A percentile compares a stretch with the other conserved stretches of the same genome.
Evolutionary conservation across 2,797 vertebrate genomes (phyloP).

Genomic region (Crenuchus spilurus): DNA sequence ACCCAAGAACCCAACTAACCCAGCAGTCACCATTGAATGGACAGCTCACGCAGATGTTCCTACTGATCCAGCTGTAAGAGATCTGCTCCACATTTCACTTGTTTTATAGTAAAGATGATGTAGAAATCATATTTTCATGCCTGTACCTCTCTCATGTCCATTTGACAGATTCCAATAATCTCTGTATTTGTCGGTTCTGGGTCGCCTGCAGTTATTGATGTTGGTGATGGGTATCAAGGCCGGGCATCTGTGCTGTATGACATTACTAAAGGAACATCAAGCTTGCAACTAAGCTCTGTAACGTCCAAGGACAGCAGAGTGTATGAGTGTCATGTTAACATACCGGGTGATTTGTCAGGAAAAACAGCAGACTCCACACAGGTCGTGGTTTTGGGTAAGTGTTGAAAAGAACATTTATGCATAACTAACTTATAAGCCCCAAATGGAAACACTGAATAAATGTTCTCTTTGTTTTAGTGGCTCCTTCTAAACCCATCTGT

Average conservation of each 20-base stretch:
- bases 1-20: rapidly evolving
- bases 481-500: conserved; percentile 85
- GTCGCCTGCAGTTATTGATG: conserved; percentile 17
- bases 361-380: rapidly evolving
- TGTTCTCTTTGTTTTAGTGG: conserved; percentile 72
- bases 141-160: background rate
- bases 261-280: background rate
- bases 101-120: background rate
- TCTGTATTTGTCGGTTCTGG: background rate
- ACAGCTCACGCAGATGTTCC: rapidly evolving
- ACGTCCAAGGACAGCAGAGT: conserved; percentile 54
- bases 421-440: background rate
- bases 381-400: conserved; percentile 75
- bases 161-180: conserved; percentile 38
- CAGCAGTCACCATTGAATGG: conserved; percentile 46
- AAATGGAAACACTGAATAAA: background rate
- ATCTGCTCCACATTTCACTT: background rate
- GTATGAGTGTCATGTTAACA: conserved; percentile 62
- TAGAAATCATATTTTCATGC: background rate
- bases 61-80: conserved; percentile 40
- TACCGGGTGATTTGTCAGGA: conserved; percentile 27
- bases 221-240: rapidly evolving
- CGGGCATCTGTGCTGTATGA: conserved; percentile 16
- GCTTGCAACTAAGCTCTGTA: conserved; percentile 61
- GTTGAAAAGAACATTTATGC: background rate